Percentiles rank a stretch among this genome's conserved stretches.
These are phyloP conservation scores for Triplophysa tibetana DNA, from an alignment of 2,113 vertebrate species.

Conservation along the genomic window DNA sequence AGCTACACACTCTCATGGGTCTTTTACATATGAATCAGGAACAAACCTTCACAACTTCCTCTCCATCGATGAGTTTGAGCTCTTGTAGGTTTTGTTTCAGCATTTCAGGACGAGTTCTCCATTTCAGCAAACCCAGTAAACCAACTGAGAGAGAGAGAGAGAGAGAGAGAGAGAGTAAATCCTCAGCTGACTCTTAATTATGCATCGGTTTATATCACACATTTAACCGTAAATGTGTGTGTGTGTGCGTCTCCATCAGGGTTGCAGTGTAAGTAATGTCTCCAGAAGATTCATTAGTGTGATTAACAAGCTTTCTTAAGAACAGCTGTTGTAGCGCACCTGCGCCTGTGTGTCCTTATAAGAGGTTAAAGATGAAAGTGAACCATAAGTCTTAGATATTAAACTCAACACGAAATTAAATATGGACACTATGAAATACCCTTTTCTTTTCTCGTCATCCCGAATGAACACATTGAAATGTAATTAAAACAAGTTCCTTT, in stretches of 20 bases:
- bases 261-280: conserved; percentile 67
- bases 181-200: conserved; percentile 21
- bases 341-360: conserved; percentile 56
- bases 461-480: no score
- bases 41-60: conserved; percentile 95
- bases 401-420: not conserved
- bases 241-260: conserved; percentile 26
- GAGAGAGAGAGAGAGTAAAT: not conserved
- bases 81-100: conserved; percentile 92
- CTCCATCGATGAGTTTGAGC: conserved; percentile 94
- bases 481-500: conserved; percentile 8
- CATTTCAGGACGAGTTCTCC: conserved; percentile 90
- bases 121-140: conserved; percentile 91
- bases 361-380: not conserved
- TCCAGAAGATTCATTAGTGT: conserved; percentile 68
- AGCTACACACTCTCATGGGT: conserved; percentile 13
- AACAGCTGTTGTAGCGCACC: conserved; percentile 70
- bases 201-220: not conserved
- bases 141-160: conserved; percentile 77
- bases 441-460: not conserved
- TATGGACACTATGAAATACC: no score
- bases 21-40: not conserved
- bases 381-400: not conserved
- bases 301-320: conserved; percentile 68
- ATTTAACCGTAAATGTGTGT: conserved; percentile 34